A percentile compares a stretch with the other conserved stretches of the same genome.
These are phyloP conservation scores for Sceliomorpha sp. DNA, from an alignment of 2,888 invertebrate genomes.

Conservation along the genomic window DNA sequence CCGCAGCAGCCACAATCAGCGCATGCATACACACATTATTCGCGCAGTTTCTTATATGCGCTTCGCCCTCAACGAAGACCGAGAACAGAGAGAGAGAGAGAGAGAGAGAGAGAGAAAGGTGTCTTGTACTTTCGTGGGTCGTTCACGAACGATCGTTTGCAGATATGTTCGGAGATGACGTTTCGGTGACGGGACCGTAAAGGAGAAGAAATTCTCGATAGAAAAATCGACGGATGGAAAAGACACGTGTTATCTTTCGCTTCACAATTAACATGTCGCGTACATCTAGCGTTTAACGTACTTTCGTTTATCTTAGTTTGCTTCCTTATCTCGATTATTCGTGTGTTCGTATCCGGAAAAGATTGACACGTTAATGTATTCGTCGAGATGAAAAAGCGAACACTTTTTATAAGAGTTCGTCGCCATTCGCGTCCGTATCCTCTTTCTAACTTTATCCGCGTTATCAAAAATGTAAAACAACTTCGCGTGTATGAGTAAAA, in stretches of 20 bases:
- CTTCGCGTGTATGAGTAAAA: too few species aligned
- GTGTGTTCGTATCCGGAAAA: constrained; percentile 26
- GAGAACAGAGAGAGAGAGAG: constrained; percentile 31
- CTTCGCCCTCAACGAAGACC: constrained; percentile 38
- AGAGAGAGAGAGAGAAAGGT: constrained; percentile 27
- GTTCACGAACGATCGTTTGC: constrained; percentile 22
- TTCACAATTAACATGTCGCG: constrained; percentile 34
- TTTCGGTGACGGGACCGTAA: constrained; percentile 39
- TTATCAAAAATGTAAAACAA: too few species aligned
- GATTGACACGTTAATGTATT: too few species aligned
- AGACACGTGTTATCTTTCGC: constrained; percentile 52
- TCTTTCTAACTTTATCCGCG: too few species aligned
- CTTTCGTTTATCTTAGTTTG: constrained; percentile 43
- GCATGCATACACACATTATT: constrained; percentile 29
- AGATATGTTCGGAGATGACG: constrained; percentile 40
- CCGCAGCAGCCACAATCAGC: constrained; percentile 38
- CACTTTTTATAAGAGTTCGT: too few species aligned
- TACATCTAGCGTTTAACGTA: constrained; percentile 49
- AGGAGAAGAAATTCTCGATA: constrained; percentile 44
- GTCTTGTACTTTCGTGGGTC: constrained; percentile 1
- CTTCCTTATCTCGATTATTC: constrained; percentile 30
- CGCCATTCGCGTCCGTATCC: too few species aligned
- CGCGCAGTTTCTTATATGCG: constrained; percentile 35
- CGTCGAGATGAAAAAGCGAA: too few species aligned
- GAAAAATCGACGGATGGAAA: constrained; percentile 57